Conservation (phyloP, 2,113 vertebrate genomes). For the Enhydra lutris region DNA sequence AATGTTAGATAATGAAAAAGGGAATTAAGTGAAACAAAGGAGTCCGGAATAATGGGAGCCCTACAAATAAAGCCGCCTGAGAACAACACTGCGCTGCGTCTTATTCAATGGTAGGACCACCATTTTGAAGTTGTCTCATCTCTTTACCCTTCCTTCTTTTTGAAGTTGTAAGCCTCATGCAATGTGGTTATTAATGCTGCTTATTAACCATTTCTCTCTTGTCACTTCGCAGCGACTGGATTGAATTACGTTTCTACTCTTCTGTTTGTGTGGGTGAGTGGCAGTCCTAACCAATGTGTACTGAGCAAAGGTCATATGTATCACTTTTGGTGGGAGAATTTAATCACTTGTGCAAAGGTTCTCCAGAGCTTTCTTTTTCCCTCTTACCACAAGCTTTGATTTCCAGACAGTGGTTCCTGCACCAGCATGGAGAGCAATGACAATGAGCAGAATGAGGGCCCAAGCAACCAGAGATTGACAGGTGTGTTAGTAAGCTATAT, state of each 20-base stretch:
- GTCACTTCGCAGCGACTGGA: background rate
- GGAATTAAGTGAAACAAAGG: background rate
- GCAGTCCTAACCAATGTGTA: background rate
- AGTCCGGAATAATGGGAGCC: background rate
- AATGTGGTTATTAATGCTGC: background rate
- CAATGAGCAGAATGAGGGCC: background rate
- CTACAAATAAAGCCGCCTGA: background rate
- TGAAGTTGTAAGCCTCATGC: background rate
- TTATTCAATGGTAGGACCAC: background rate
- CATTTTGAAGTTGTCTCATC: background rate
- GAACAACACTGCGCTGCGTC: rapidly evolving
- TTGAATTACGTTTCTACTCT: background rate
- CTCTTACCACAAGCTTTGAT: background rate
- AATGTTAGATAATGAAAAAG: background rate
- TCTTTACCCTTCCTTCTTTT: background rate
- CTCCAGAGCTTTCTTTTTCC: background rate
- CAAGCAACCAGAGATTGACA: background rate
- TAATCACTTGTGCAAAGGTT: background rate
- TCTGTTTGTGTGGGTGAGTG: background rate
- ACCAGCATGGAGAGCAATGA: background rate
- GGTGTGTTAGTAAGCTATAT: background rate
- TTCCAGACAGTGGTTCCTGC: background rate
- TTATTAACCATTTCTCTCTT: background rate
- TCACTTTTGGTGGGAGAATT: background rate
- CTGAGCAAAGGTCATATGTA: background rate